Evolutionary conservation across 1,140 invertebrate genomes (phyloP), one percentile per base, ranked within the genome.

Genomic region (Calephelis nemesis): DNA sequence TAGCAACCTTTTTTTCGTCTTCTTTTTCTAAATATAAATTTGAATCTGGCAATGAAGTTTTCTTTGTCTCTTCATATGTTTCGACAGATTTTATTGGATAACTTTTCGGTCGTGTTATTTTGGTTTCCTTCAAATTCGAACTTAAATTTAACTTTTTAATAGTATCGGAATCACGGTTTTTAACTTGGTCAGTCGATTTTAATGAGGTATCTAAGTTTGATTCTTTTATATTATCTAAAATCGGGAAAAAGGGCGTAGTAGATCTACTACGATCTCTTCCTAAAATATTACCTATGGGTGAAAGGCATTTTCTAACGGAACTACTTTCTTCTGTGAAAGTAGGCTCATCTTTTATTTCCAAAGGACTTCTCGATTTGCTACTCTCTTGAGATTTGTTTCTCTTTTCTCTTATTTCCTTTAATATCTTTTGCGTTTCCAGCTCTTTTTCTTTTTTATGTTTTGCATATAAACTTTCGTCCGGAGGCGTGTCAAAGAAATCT

Each of bases 401-500:
- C 75, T 94, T 94, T 78, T 95, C 94, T 9, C 94, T 82, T 68
- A 95, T 94, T 82, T 95, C 94, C 68, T 93, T 93, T 0, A 95
- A 75, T 47, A 94, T 93, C 82, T 93, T 94, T 81, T 95, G 94
- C 1, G 94, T 94, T 77, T 94, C 94, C 45, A 93, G 77, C 78
- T 95, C 94, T 48, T 93, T 92, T 73, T 94, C 94, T 72, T 95
- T 95, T 71, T 95, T 95, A 66, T 96, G 95, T 68, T 95, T 95
- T 1, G 93, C 91, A 73, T 94, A 94, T n/a, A 93, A 86, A 81
- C 93, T 95, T 71, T 96, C 95, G 72, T 96, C 95, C 50, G 93
- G 84, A 0, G 95, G 94, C 0, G 95, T 92, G 65, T 96, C 96
- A 75, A 95, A 97, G 79, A 97, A 96, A 80, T 97, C 96, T 0